Base-by-base conservation (phyloP, 2,797 vertebrate genomes). In the Alfaro cultratus region DNA sequence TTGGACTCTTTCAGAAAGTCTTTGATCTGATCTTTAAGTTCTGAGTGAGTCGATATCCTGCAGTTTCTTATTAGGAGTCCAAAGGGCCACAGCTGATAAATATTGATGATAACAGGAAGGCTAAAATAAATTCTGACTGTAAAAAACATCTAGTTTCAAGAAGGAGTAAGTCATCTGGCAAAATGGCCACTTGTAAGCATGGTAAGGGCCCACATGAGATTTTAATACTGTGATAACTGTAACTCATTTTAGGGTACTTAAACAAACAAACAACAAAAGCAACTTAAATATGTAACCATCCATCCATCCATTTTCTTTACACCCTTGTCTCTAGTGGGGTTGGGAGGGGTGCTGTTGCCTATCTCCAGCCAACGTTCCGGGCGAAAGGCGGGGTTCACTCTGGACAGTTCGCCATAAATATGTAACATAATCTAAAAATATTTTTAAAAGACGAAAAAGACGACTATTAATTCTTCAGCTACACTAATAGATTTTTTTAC, bases 21-120 rank as follows among this genome's bases (percentile, higher is more conserved):
- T 57, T 4, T 79, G 6, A 29, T 49, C n/a, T 67, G 31, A 77
- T 67, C 15, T 67, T 36, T 11, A 41, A 68, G 9, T 26, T 74
- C 13, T 5, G 1, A 71, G 29, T 41, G 23, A 75, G 21, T 75
- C 68, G 72, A 29, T 85, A 72, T 76, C 80, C 55, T 77, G 49
- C 80, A 64, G 34, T 45, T 49, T 74, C 36, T 81, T 13, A 46
- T 34, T 78, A 47, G n/a, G n/a, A 53, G 75, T 79, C 70, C 77
- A 78, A 78, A 83, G 53, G 47, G 43, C 29, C 41, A 62, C 4
- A 68, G 34, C 8, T 70, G 47, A 80, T 62, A 18, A 80, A 75
- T 36, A 49, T 26, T 60, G 31, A 36, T 73, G 43, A 71, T 57
- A 80, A 62, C 68, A 70, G 31, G 31, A 51, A 73, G 21, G 45